These are phyloP conservation scores for Rhinopomastus cyanomelas DNA, from an alignment of 2,113 vertebrate genomes.

Conservation along the genomic window DNA sequence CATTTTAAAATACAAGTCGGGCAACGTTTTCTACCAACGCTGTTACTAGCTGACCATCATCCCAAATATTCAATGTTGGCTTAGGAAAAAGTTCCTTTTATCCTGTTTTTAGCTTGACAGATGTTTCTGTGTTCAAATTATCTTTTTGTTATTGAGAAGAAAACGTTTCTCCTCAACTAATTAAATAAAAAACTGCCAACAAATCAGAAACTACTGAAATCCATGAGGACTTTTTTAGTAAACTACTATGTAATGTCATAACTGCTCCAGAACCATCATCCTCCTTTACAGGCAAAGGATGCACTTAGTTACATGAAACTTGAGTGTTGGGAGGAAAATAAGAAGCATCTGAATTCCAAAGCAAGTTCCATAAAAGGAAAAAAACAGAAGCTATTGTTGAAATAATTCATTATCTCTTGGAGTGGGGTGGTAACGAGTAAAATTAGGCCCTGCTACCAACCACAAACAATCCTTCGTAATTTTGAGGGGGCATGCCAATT, in stretches of 20 bases:
- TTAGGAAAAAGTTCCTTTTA: conserved; percentile 19
- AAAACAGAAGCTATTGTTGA: not conserved
- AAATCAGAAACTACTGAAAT: conserved; percentile 47
- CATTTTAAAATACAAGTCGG: conserved; percentile 75
- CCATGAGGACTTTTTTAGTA: conserved; percentile 16
- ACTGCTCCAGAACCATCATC: conserved; percentile 29
- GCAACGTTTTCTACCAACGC: conserved; percentile 72
- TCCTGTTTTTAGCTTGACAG: not conserved
- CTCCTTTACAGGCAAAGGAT: conserved; percentile 14
- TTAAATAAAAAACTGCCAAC: conserved; percentile 54
- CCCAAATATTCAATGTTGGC: conserved; percentile 32
- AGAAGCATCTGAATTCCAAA: not conserved
- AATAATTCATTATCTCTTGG: not conserved
- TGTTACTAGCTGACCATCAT: conserved; percentile 40
- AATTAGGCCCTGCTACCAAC: not conserved
- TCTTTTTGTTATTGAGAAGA: conserved; percentile 20
- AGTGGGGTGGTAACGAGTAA: not conserved
- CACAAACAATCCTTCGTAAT: not conserved
- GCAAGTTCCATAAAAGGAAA: not conserved
- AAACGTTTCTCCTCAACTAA: conserved; percentile 49
- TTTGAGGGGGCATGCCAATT: no score
- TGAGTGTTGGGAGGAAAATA: conserved; percentile 26
- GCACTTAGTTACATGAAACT: not conserved
- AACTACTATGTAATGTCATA: conserved; percentile 43
- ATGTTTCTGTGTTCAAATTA: not conserved